Conservation (phyloP, 1,140 invertebrate genomes). For the Drosophila nebulosa region DNA sequence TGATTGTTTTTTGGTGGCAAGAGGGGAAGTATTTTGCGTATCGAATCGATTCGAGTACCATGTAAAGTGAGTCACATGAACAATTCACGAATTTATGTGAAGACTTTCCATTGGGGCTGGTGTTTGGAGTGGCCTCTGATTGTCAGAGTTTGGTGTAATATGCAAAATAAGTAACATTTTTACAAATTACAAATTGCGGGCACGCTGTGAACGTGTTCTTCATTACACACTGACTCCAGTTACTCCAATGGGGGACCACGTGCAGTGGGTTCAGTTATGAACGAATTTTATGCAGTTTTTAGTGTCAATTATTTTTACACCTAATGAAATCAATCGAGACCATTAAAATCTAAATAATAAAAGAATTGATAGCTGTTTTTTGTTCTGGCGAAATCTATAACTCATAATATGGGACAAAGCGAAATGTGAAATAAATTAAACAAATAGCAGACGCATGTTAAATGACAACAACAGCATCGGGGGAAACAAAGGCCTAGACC, state of each 20-base stretch:
- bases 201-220: slow-evolving; percentile 46
- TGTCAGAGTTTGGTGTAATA: slow-evolving; percentile 22
- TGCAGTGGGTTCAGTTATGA: slow-evolving; percentile 20
- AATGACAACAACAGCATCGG: slow-evolving; percentile 51
- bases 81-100: slow-evolving; percentile 9
- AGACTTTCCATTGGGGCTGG: slow-evolving; percentile 46
- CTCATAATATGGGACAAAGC: slow-evolving; percentile 50
- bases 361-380: neutral
- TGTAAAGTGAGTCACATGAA: slow-evolving; percentile 30
- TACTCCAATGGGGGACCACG: slow-evolving; percentile 42
- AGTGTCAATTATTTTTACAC: slow-evolving; percentile 52
- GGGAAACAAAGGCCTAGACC: slow-evolving; percentile 63
- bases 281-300: slow-evolving; percentile 37
- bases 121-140: slow-evolving; percentile 22
- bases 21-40: neutral
- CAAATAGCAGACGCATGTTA: slow-evolving; percentile 59
- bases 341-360: slow-evolving; percentile 16
- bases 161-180: slow-evolving; percentile 28
- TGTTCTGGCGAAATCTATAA: neutral
- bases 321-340: slow-evolving; percentile 17
- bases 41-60: slow-evolving; percentile 5
- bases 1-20: neutral
- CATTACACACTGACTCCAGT: slow-evolving; percentile 25
- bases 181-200: slow-evolving; percentile 35
- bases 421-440: slow-evolving; percentile 64